Base-by-base conservation (phyloP, 2,888 invertebrate species). In the Autographa pulchrina region DNA sequence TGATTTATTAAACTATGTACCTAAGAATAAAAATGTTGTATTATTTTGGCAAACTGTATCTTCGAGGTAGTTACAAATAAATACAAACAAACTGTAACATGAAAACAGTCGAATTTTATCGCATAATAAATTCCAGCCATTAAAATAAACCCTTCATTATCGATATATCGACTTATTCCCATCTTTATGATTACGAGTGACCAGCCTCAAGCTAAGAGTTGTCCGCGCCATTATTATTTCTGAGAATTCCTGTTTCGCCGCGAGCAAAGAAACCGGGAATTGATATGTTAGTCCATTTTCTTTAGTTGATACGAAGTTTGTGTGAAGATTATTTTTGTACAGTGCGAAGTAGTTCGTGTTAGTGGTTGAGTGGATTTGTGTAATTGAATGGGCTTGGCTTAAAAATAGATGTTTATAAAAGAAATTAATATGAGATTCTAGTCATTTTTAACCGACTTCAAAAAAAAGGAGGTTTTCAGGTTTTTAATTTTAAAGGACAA, bases 151-250 rank as follows among this genome's bases (percentile, higher is more conserved):
- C 5, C 31, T 32, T 59, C 18, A 70, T 66, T 69, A 68, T 75
- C 80, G 75, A 81, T 75, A 54, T 35, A 43, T 54, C 64, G 64
- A 64, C 20, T 69, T 16, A 20, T n/a, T 43, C 69, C 68, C 78
- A 59, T 63, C 77, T 43, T 78, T 76, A 75, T 60, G 78, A 71
- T 80, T 73, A 81, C 80, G 82, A 81, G 77, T 67, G 72, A 38
- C 38, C 59, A 54, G 82, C 80, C 73, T 41, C 58, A 41, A 80
- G 80, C 82, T 52, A 62, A 67, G 75, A 80, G 77, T 75, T 74
- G 77, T 82, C 74, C 69, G 25, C 70, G 54, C 63, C 61, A 70
- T 76, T 83, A 80, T 81, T 76, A 72, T 66, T 35, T 38, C 20
- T 20, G 61, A 68, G 64, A 75, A 72, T 66, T 72, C 41, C 38